These are phyloP conservation scores for Drosophila gaucha DNA, from an alignment of 2,888 invertebrate species.

Conservation along the genomic window DNA sequence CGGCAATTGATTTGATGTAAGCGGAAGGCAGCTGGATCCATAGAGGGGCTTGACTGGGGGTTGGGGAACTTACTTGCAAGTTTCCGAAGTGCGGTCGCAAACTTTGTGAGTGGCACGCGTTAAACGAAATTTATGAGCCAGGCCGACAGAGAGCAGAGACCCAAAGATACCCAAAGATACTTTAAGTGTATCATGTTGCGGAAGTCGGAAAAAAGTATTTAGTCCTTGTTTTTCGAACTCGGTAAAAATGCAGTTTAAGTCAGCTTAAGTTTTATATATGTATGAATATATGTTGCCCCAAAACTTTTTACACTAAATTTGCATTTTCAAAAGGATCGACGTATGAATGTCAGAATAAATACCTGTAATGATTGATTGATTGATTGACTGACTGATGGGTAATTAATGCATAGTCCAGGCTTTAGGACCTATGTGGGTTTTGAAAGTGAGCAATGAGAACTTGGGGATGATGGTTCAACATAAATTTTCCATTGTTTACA, in stretches of 20 bases:
- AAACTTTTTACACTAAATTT: no score
- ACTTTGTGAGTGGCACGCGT: constrained; percentile 66
- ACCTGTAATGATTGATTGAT: not conserved
- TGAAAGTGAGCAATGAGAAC: no score
- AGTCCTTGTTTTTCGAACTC: not conserved
- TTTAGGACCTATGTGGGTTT: no score
- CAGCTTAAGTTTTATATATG: not conserved
- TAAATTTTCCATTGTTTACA: no score
- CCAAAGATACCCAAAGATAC: constrained; percentile 17
- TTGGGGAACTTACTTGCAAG: constrained; percentile 24
- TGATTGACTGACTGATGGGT: not conserved
- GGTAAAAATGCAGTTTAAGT: not conserved
- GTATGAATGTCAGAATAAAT: no score
- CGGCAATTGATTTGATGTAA: constrained; percentile 70
- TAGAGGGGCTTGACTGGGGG: not conserved
- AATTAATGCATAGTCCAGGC: no score
- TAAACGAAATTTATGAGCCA: constrained; percentile 55
- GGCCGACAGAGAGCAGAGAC: constrained; percentile 1
- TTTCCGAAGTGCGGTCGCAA: constrained; percentile 55
- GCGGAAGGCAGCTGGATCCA: constrained; percentile 36
- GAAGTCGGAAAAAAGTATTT: not conserved
- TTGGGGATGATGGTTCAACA: no score
- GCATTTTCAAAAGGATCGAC: no score
- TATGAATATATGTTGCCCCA: no score
- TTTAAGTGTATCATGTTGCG: constrained; percentile 28